These are phyloP conservation scores for Augiades crinisus DNA, from an alignment of 2,888 invertebrate species.

Conservation along the genomic window DNA sequence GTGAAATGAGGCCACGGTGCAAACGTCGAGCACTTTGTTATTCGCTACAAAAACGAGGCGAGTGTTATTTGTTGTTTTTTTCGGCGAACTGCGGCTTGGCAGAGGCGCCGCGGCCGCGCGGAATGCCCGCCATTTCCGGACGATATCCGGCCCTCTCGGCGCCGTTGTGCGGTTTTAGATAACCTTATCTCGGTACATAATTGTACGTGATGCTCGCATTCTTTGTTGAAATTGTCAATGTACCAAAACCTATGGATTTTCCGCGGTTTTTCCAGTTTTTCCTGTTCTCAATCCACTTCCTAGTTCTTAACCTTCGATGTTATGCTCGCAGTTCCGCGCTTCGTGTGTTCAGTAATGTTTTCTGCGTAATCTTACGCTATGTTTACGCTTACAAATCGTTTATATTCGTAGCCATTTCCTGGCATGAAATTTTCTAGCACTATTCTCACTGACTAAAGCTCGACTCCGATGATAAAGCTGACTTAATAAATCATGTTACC, in stretches of 20 bases:
- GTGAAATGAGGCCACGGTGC: constrained; percentile 29
- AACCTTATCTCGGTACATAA: constrained; percentile 42
- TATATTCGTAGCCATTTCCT: no score
- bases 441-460: no score
- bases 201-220: constrained; percentile 23
- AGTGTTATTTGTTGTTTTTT: constrained; percentile 47
- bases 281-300: constrained; percentile 47
- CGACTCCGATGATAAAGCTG: no score
- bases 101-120: constrained; percentile 69
- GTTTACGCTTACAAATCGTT: background rate
- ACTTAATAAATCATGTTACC: no score
- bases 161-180: constrained; percentile 56
- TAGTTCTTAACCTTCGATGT: constrained; percentile 43
- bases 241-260: constrained; percentile 32
- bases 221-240: constrained; percentile 18
- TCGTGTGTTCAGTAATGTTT: background rate
- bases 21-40: constrained; percentile 28
- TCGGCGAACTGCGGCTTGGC: constrained; percentile 51
- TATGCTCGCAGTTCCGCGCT: background rate
- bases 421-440: no score
- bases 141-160: constrained; percentile 69
- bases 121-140: constrained; percentile 79
- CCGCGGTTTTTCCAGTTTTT: constrained; percentile 49
- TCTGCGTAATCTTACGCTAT: background rate
- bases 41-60: constrained; percentile 37